A percentile compares a stretch with the other conserved stretches of the same genome.
Conservation (phyloP, 2,113 vertebrate species). For the Dasyurus viverrinus region DNA sequence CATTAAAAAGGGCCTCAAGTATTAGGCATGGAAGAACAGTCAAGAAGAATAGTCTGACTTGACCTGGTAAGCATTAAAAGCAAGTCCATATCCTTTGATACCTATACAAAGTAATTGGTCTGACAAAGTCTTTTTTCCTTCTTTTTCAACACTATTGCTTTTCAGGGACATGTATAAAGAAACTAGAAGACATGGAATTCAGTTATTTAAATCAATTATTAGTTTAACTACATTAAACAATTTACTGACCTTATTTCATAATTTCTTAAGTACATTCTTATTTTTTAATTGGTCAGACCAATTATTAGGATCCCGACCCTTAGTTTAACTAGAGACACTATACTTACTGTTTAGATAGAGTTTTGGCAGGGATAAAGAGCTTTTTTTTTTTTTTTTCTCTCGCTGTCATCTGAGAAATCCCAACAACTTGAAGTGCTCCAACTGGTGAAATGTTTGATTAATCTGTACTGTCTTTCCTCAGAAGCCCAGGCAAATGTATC, state of each 20-base stretch:
- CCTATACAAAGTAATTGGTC: neutral
- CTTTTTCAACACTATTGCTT: neutral
- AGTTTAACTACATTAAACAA: neutral
- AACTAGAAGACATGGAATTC: neutral
- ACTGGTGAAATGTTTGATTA: neutral
- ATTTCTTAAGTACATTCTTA: neutral
- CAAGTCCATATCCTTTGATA: neutral
- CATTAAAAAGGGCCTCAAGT: neutral
- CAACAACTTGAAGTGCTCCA: neutral
- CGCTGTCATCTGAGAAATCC: neutral
- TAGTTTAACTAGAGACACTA: neutral
- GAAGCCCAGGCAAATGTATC: neutral
- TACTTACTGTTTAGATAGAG: neutral
- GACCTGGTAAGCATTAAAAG: neutral
- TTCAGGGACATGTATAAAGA: neutral
- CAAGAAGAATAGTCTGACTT: neutral
- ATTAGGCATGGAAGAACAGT: neutral
- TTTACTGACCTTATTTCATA: neutral
- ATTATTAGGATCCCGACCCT: neutral
- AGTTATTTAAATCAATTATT: conserved; percentile 5
- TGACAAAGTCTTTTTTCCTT: neutral
- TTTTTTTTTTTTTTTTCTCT: neutral
- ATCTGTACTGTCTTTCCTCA: neutral
- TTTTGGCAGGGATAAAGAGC: fast-evolving
- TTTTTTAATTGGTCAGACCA: neutral